A percentile compares a stretch with the other conserved stretches of the same genome.
Evolutionary conservation across 92 coral and sea anemone species (phyloP).

Genomic region (Hydrozoanthus gracilis): DNA sequence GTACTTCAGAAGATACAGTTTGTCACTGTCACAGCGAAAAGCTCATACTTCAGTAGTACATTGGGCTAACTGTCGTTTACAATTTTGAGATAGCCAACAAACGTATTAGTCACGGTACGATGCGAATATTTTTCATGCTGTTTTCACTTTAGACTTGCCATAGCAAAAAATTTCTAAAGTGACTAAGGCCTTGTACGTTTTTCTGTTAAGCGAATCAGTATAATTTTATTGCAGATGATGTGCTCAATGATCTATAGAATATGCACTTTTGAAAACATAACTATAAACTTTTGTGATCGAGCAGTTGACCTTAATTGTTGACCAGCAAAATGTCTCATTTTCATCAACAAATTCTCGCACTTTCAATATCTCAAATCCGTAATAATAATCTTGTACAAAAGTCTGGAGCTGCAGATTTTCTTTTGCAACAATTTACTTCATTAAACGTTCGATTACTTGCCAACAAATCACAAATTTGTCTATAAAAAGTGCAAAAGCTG

Average conservation of each 20-base stretch:
- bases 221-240: conserved; percentile 3
- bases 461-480: conserved; percentile 22
- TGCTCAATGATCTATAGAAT: conserved; percentile 10
- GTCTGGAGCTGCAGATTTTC: background rate
- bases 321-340: background rate
- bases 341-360: conserved; percentile 23
- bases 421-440: conserved; percentile 24
- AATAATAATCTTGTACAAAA: conserved; percentile 19
- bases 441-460: background rate
- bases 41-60: background rate
- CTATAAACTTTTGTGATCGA: conserved; percentile 4
- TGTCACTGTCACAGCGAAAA: conserved; percentile 7
- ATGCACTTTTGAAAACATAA: background rate
- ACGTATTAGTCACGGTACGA: conserved; percentile 13
- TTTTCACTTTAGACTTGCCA: background rate
- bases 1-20: background rate
- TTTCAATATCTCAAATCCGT: conserved; percentile 19
- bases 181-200: background rate
- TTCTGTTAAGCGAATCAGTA: background rate
- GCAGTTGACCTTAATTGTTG: background rate
- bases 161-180: background rate
- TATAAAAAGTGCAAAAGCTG: background rate
- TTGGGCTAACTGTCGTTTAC: conserved; percentile 1
- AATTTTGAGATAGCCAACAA: conserved; percentile 19
- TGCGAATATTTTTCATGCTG: conserved; percentile 11